Conservation (phyloP, 2,797 vertebrate genomes). For the Helostoma temminkii region DNA sequence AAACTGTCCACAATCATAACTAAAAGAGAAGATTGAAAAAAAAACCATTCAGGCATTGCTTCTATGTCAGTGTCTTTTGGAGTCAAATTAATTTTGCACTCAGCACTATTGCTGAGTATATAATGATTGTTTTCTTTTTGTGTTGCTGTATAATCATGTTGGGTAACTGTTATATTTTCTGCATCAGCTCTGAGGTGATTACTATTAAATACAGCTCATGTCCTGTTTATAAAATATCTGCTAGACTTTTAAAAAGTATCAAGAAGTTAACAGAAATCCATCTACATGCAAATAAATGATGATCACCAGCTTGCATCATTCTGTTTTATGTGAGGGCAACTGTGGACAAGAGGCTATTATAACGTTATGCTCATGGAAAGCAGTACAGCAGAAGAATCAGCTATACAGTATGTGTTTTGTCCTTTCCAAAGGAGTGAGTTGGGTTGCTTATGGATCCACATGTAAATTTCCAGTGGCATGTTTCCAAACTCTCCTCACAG, state of each 20-base stretch:
- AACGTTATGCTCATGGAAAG: constrained; percentile 15
- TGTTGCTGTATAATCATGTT: not conserved
- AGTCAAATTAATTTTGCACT: not conserved
- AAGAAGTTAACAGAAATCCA: constrained; percentile 12
- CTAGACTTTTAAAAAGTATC: constrained; percentile 5
- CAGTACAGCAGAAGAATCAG: not conserved
- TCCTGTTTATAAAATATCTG: constrained; percentile 2
- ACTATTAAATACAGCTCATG: not conserved
- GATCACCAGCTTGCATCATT: constrained; percentile 37
- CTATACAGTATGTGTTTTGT: constrained; percentile 10
- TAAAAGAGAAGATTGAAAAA: constrained; percentile 21
- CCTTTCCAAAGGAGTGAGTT: constrained; percentile 35
- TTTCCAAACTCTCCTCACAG: constrained; percentile 43
- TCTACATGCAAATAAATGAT: constrained; percentile 19
- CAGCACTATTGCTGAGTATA: not conserved
- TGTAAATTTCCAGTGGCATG: constrained; percentile 39
- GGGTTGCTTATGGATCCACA: constrained; percentile 20
- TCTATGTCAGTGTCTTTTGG: constrained; percentile 31
- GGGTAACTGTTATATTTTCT: constrained; percentile 29
- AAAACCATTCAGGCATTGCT: constrained; percentile 9
- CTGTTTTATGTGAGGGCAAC: constrained; percentile 9
- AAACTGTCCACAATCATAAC: constrained; percentile 49
- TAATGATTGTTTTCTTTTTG: constrained; percentile 28
- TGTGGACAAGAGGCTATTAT: constrained; percentile 20
- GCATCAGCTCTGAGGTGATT: constrained; percentile 25